Evolutionary conservation across 1,140 invertebrate species (phyloP), one percentile per base, ranked within the genome.

Genomic region (Drosophila punjabiensis): DNA sequence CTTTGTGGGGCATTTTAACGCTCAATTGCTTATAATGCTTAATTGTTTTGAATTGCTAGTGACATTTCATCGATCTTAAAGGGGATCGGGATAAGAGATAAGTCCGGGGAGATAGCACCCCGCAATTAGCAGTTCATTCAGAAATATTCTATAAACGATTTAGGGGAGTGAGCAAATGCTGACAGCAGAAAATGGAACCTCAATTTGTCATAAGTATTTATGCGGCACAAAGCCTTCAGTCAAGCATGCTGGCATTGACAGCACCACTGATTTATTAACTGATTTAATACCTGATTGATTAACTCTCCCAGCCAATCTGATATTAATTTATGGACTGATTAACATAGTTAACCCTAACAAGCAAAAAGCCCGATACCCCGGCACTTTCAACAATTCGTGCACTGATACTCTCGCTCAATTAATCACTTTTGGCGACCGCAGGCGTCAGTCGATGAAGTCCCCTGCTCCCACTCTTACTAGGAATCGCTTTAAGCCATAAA

Each of bases 381-480:
- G 37, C 28, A 60, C 62, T 56, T 48, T 37, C 59, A 50, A 47
- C 39, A 32, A 60, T 53, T 33, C 10, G 52, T 63, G 58, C 33
- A 69, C 81, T 68, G 50, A 74, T 70, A 85, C 78, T 88, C 74
- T 76, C 85, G 86, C 81, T 76, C 79, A 76, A 89, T 89, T 85
- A 89, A 82, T 88, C 78, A 85, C 61, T 65, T 69, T 68, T 85
- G 50, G 60, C 61, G 73, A 65, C 76, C 76, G 37, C 39, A 62
- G 55, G 41, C 56, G 60, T 68, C 59, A 55, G 7, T 64, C 8
- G 35, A 56, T 58, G n/a, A 35, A 60, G 71, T 50, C 24, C 48
- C 32, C 60, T 53, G 35, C 50, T 28, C 69, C 65, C 65, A 24
- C 56, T 24, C 65, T 45, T 58, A 30, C 52, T 13, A 55, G 39